These are phyloP conservation scores for Pomatostomus ruficeps DNA, from an alignment of 2,113 vertebrate species.

Conservation along the genomic window DNA sequence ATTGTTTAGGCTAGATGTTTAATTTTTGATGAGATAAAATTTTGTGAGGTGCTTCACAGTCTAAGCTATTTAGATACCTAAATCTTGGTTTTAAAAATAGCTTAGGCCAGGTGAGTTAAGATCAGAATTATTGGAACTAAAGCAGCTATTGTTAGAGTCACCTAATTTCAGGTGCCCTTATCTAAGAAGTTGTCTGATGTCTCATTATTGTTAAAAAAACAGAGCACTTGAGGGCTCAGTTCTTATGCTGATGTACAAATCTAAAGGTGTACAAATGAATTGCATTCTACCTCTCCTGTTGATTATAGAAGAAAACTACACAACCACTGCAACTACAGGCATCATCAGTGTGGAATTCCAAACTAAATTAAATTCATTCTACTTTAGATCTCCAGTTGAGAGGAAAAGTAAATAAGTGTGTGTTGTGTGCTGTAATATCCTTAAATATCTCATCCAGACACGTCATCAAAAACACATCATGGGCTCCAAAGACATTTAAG, in stretches of 20 bases:
- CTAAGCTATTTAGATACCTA: not conserved
- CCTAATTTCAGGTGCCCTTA: not conserved
- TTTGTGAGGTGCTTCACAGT: not conserved
- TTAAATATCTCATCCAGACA: not conserved
- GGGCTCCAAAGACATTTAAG: not conserved
- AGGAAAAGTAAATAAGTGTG: not conserved
- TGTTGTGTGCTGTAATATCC: not conserved
- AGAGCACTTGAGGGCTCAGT: not conserved
- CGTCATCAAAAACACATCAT: not conserved
- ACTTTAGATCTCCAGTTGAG: not conserved
- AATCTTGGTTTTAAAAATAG: not conserved
- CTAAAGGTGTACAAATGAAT: not conserved
- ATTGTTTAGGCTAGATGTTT: not conserved
- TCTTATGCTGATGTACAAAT: not conserved
- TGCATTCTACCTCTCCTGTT: not conserved
- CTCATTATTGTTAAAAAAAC: not conserved
- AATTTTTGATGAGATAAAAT: not conserved
- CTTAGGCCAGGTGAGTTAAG: not conserved
- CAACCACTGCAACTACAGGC: not conserved
- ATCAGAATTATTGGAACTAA: not conserved
- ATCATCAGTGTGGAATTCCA: not conserved
- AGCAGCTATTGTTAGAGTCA: not conserved
- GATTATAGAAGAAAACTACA: not conserved
- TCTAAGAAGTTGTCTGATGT: not conserved
- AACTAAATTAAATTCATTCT: not conserved